A percentile compares a stretch with the other conserved stretches of the same genome.
Evolutionary conservation across 2,888 invertebrate species (phyloP).

Genomic region (Netelia fuscicornis): DNA sequence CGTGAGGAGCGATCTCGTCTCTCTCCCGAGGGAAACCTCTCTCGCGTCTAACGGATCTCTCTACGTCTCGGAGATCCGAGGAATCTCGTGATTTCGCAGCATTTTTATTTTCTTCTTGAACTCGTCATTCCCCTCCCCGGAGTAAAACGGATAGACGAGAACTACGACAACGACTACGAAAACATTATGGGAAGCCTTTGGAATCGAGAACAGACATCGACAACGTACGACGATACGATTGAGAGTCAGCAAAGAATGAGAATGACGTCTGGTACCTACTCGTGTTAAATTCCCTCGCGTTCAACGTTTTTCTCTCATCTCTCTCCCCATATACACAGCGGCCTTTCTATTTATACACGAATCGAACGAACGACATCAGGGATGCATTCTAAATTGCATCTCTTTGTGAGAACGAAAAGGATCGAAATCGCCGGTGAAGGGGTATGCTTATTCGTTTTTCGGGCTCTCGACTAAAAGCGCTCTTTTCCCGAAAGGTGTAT

Average conservation of each 20-base stretch:
- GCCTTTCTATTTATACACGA: constrained; percentile 35
- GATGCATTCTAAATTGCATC: constrained; percentile 39
- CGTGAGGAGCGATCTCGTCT: background rate
- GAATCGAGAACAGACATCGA: background rate
- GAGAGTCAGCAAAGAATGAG: constrained; percentile 20
- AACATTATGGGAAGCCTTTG: background rate
- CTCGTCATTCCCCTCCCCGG: constrained; percentile 35
- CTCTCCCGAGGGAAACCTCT: constrained; percentile 38
- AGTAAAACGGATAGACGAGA: background rate
- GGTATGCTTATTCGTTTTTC: constrained; percentile 35
- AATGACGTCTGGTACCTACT: constrained; percentile 1
- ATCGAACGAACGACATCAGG: constrained; percentile 24
- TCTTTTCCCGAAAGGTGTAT: background rate
- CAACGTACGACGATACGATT: background rate
- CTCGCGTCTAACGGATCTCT: constrained; percentile 64
- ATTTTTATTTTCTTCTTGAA: constrained; percentile 34
- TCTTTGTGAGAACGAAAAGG: constrained; percentile 44
- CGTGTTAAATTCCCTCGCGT: constrained; percentile 26
- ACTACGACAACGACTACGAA: constrained; percentile 6
- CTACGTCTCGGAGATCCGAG: constrained; percentile 47
- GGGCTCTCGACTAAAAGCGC: constrained; percentile 12
- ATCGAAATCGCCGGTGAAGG: constrained; percentile 41
- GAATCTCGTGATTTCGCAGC: constrained; percentile 67
- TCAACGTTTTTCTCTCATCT: constrained; percentile 27
- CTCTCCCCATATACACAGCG: background rate